Conservation (phyloP, 2,113 vertebrate species). For the Megaceryle torquata region DNA sequence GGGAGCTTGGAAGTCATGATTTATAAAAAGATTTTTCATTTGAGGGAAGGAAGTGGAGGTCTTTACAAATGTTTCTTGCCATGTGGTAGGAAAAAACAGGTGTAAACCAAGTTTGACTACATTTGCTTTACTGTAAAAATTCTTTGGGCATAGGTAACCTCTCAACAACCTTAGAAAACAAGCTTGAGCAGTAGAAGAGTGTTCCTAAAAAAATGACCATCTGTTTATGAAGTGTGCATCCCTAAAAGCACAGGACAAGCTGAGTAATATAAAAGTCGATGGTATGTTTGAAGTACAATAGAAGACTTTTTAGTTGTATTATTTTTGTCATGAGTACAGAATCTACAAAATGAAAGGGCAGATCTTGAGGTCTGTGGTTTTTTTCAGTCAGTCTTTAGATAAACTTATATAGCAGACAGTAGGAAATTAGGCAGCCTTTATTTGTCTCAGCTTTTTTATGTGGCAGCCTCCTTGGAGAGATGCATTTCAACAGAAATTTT, state of each 20-base stretch:
- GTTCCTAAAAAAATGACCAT: neutral
- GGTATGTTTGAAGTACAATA: neutral
- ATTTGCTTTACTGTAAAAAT: constrained; percentile 16
- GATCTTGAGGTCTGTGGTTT: neutral
- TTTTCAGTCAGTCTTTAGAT: neutral
- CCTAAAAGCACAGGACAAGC: neutral
- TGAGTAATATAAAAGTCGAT: neutral
- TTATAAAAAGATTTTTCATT: constrained; percentile 63
- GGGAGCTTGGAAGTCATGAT: constrained; percentile 52
- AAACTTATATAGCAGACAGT: neutral
- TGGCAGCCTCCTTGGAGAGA: neutral
- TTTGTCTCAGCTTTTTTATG: neutral
- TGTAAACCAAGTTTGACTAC: constrained; percentile 59
- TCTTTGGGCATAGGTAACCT: neutral
- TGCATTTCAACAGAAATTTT: neutral
- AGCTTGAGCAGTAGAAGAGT: neutral
- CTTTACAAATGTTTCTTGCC: constrained; percentile 13
- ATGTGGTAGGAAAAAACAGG: constrained; percentile 24
- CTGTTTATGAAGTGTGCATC: neutral
- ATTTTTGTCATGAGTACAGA: neutral
- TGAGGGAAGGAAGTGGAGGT: neutral
- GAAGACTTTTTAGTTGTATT: neutral
- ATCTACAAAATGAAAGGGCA: neutral
- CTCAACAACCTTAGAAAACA: neutral
- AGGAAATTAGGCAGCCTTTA: neutral